Evolutionary conservation across 2,797 vertebrate species (phyloP), one percentile per base, ranked within the genome.

Genomic region (Enteromius treurensis): DNA sequence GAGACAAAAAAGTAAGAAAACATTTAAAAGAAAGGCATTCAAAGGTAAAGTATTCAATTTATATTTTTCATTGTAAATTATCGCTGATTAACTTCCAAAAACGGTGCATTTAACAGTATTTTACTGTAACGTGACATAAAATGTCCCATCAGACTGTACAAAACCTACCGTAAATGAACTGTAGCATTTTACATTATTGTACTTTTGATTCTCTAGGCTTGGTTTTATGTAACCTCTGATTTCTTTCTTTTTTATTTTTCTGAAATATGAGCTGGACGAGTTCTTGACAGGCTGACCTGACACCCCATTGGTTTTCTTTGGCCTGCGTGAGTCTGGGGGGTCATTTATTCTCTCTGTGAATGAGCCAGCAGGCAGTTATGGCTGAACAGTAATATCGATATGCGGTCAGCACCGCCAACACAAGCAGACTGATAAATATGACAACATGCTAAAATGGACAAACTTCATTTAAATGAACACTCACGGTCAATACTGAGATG

Each of bases 391-490:
- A 19, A 78, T 42, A 82, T 69, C 40, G 37, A 75, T 71, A 73
- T 40, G 51, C 10, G 55, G 68, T 80, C 77, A 64, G 51, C 5
- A 40, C 53, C 40, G 74, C 62, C 74, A 65, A 82, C 60, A 40
- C 64, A 23, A 40, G 60, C 40, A 74, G 69, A 75, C 80, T 79
- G 77, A 79, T 55, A 37, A 75, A 82, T 67, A 47, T 74, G 60
- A 73, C 67, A 71, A 70, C 32, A 79, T 79, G 64, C 51, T 79
- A 79, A 78, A 77, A 67, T 2, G 7, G 19, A 79, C 62, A 79
- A 67, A 79, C 62, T 49, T 29, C 45, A n/a, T 79, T 79, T 68
- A 79, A 79, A 79, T 40, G 32, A 79, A 79, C 64, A 40, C 62
- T 11, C 64, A 14, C 7, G 6, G 64, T 79, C 77, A 68, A 79